Percentiles rank a stretch among this genome's conserved stretches.
Evolutionary conservation across 2,113 vertebrate species (phyloP).

Genomic region (Desmodus rotundus): DNA sequence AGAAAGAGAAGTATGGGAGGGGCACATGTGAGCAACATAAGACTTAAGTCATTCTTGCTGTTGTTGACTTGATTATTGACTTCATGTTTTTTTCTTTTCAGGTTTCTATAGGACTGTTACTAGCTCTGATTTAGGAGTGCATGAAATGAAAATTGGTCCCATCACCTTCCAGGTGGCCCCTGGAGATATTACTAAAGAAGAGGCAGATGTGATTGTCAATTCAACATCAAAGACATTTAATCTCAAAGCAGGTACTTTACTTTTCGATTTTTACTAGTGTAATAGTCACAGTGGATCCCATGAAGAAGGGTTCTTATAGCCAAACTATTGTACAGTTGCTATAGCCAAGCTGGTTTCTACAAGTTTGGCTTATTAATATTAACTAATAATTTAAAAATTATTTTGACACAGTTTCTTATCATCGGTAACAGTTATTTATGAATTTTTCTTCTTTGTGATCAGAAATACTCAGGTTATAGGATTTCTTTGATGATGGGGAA

Average conservation of each 20-base stretch:
- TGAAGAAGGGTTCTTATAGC: not conserved
- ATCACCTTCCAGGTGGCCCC: constrained; percentile 81
- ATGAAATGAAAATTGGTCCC: constrained; percentile 85
- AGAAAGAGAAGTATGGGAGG: not conserved
- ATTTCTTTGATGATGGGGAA: not conserved
- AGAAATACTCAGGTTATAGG: not conserved
- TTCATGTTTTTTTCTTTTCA: constrained; percentile 52
- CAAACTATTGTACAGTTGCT: not conserved
- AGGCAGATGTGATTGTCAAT: constrained; percentile 89
- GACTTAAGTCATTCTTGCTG: not conserved
- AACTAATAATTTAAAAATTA: not conserved
- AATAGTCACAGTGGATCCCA: not conserved
- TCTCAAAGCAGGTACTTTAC: constrained; percentile 83
- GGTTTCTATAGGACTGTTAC: constrained; percentile 75
- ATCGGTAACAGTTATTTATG: not conserved
- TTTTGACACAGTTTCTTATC: not conserved
- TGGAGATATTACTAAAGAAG: constrained; percentile 90
- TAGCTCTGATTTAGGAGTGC: constrained; percentile 62
- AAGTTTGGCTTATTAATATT: not conserved
- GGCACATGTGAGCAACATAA: not conserved
- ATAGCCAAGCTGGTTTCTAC: not conserved
- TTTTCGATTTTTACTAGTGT: not conserved
- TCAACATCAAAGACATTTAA: constrained; percentile 82
- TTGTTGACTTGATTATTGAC: not conserved
- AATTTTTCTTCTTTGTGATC: not conserved